These are phyloP conservation scores for Achroia grisella DNA, from an alignment of 1,140 invertebrate species.

Conservation along the genomic window DNA sequence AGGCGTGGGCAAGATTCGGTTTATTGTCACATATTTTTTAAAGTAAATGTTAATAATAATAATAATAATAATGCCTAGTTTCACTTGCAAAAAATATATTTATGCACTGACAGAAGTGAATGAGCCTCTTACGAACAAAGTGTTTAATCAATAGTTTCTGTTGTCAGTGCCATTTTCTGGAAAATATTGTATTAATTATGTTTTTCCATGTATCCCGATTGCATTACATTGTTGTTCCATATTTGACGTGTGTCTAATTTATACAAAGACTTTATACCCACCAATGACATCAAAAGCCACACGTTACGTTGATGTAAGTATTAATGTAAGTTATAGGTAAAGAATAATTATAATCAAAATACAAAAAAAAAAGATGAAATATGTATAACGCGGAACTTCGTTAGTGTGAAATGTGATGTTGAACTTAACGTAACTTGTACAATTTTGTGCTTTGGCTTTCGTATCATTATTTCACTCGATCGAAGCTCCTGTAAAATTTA, in stretches of 20 bases:
- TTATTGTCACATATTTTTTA: constrained; percentile 7
- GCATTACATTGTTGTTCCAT: constrained; percentile 26
- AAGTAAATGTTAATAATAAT: too few species aligned
- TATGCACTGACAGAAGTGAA: constrained; percentile 21
- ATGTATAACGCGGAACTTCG: constrained; percentile 50
- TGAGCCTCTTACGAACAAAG: background rate
- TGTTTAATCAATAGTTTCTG: constrained; percentile 12
- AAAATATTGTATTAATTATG: constrained; percentile 9
- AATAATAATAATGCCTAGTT: constrained; percentile 5
- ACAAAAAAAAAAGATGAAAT: constrained; percentile 43
- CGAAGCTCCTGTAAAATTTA: constrained; percentile 51
- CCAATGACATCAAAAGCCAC: constrained; percentile 66
- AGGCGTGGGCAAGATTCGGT: constrained; percentile 9
- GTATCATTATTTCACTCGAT: constrained; percentile 45
- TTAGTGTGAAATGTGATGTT: constrained; percentile 45
- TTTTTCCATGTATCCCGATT: constrained; percentile 32
- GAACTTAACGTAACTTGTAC: background rate
- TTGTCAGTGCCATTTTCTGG: constrained; percentile 36
- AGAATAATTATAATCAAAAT: constrained; percentile 40
- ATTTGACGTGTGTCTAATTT: constrained; percentile 42
- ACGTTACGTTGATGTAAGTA: constrained; percentile 67
- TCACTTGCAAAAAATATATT: background rate
- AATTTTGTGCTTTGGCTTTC: constrained; percentile 14
- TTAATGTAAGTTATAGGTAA: constrained; percentile 69
- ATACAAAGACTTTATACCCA: constrained; percentile 60